Evolutionary conservation across 2,888 invertebrate species (phyloP), one percentile per base, ranked within the genome.

Genomic region (Drosophila mimetica): DNA sequence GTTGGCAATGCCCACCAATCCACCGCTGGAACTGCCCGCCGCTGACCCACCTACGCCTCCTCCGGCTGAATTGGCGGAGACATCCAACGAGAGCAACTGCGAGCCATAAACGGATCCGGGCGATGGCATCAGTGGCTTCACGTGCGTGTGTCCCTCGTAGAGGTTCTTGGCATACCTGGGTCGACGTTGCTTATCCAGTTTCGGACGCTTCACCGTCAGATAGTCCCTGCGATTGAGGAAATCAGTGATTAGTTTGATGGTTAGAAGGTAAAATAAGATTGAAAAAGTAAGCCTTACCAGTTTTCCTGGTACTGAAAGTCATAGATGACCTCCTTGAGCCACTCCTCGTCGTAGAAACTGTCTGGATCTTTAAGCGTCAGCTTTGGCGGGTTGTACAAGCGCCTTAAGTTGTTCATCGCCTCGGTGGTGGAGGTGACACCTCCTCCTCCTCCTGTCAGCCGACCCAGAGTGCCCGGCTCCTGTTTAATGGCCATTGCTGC

Each of bases 121-220:
- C 36, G 91, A 90, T 8, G 90, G 92, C 89, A 93, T 93, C 36
- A 92, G 89, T 8, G 92, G 91, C 71, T 92, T 92, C 16, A 91
- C 90, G 64, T 93, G 91, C 91, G 93, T 91, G 89, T 94, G 94
- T 0, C 94, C 93, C 55, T 94, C 94, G 92, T 95, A 95, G 72
- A 95, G 92, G 91, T 94, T 90, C 85, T 89, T 90, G 71, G 90
- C 90, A 55, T 92, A 90, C 75, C 92, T 90, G 48, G 91, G 90
- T 48, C 89, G 85, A 77, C 86, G 81, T 57, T 85, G 91, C 73
- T 93, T 93, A 48, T 91, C 93, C 32, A 94, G 93, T 92, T 96
- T 96, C 92, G 96, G 96, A 85, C 96, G 95, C 92, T 98, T 98
- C 70, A 98, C 96, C 0, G 97, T 97, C 92, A 97, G 96, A 91